Base-by-base conservation (phyloP, 2,113 vertebrate genomes). In the Gallinago media region DNA sequence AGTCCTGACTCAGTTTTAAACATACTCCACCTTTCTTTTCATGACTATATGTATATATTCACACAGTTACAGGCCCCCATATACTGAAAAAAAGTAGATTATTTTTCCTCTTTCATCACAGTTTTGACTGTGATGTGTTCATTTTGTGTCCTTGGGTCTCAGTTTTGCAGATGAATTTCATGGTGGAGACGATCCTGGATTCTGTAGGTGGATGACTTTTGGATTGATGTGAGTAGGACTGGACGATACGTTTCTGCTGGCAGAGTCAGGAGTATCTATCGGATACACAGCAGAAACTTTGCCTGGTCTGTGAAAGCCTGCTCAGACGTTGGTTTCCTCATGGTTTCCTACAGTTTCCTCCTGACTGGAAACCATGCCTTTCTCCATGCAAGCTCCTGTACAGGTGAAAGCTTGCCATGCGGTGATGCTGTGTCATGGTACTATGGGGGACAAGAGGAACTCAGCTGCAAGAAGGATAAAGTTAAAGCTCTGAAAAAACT, bases 1-100 rank as follows among this genome's bases (percentile, higher is more conserved):
- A 89, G 73, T 78, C 55, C 42, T 85, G 74, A 95, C 85, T 95
- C 12, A 12, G 40, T 87, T 84, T 93, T 58, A 82, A 71, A 34
- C 26, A 63, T 38, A 26, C 71, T 88, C 62, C 82, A 63, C 74
- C 75, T 92, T 90, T 75, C 42, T 63, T 74, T 86, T 93, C 38
- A 67, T 85, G 63, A 49, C 55, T 94, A 12, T 74, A 14, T 61
- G 6, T 20, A 42, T n/a, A n/a, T 71, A 86, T 58, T 92, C 76
- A 83, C 19, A 59, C 6, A 89, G 68, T 9, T 74, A 77, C 56
- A 66, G 19, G 61, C 36, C 5, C 10, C 15, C 23, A 34, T 65
- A 58, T 73, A 52, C 19, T 66, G 72, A 72, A 85, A 62, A 62
- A 46, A 50, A 26, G 12, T 8, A 47, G 17, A 38, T 6, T 36